Percentiles rank a stretch among this genome's conserved stretches.
Conservation (phyloP, 1,140 invertebrate species). For the Tetramorium simillimum region DNA sequence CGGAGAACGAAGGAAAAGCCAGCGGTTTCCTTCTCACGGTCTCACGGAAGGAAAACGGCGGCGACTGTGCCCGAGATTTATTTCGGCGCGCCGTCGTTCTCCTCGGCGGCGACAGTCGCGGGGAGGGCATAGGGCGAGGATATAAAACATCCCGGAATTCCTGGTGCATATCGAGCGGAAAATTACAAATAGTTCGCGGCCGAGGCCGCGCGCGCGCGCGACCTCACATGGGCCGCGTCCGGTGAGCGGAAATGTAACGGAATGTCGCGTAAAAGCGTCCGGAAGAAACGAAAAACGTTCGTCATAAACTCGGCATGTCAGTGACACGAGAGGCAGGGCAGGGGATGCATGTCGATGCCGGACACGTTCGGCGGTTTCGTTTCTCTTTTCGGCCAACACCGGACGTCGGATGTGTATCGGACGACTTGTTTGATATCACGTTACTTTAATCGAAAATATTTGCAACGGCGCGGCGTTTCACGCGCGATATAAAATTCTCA, state of each 20-base stretch:
- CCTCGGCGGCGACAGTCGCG: conserved; percentile 59
- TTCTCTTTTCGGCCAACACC: conserved; percentile 13
- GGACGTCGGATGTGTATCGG: background rate
- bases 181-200: conserved; percentile 76
- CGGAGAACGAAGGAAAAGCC: conserved; percentile 9
- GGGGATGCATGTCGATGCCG: background rate
- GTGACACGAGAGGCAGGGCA: background rate
- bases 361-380: background rate
- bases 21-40: conserved; percentile 52
- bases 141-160: conserved; percentile 70
- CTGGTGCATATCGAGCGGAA: conserved; percentile 71
- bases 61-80: conserved; percentile 63
- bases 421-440: conserved; percentile 15
- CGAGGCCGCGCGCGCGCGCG: conserved; percentile 54
- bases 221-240: conserved; percentile 48
- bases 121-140: conserved; percentile 35
- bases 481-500: background rate
- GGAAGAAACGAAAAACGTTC: conserved; percentile 70
- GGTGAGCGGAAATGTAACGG: conserved; percentile 31
- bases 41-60: conserved; percentile 16
- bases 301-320: conserved; percentile 10
- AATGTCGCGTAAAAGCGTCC: conserved; percentile 9
- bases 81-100: conserved; percentile 65
- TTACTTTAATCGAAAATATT: conserved; percentile 31
- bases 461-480: background rate